phyloP scores from a whole-genome alignment of 2,888 invertebrate genomes.

The Epinotia bilunana region DNA sequence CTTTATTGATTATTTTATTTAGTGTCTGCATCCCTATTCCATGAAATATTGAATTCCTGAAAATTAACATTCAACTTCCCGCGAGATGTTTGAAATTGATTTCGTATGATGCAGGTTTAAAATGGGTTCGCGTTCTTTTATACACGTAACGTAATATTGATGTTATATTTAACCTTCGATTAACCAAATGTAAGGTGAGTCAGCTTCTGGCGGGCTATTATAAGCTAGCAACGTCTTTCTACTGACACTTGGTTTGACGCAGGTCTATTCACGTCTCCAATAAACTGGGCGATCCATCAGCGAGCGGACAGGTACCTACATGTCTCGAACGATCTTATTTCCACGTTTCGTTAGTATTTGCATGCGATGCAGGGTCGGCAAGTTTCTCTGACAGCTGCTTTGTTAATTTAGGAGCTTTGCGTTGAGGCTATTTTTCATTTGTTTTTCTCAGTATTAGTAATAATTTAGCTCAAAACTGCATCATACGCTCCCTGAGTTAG shows the following conservation, averaged over 20 bases:
- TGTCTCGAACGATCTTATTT: conserved; percentile 24
- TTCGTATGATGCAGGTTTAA: conserved; percentile 41
- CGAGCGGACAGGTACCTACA: conserved; percentile 47
- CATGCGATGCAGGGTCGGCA: conserved; percentile 3
- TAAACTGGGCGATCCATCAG: conserved; percentile 54
- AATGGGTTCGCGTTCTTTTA: conserved; percentile 40
- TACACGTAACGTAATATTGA: conserved; percentile 58
- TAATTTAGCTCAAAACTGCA: conserved; percentile 6
- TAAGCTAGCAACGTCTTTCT: conserved; percentile 68
- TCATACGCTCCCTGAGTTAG: too few species aligned
- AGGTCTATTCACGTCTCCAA: conserved; percentile 63
- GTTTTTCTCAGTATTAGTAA: conserved; percentile 2
- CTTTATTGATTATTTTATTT: too few species aligned
- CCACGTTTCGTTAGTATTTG: conserved; percentile 6
- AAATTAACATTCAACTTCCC: conserved; percentile 36
- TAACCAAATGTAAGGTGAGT: conserved; percentile 76
- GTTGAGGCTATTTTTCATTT: conserved; percentile 20
- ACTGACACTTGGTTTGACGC: conserved; percentile 69
- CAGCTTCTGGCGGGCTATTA: conserved; percentile 69
- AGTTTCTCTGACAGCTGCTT: conserved; percentile 18
- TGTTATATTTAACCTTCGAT: conserved; percentile 77
- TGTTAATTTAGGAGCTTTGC: conserved; percentile 16
- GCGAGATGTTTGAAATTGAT: conserved; percentile 33
- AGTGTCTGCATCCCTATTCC: too few species aligned
- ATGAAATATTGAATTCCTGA: conserved; percentile 19